These are phyloP conservation scores for Congeria kusceri DNA, from an alignment of 2,888 invertebrate genomes.

Conservation along the genomic window DNA sequence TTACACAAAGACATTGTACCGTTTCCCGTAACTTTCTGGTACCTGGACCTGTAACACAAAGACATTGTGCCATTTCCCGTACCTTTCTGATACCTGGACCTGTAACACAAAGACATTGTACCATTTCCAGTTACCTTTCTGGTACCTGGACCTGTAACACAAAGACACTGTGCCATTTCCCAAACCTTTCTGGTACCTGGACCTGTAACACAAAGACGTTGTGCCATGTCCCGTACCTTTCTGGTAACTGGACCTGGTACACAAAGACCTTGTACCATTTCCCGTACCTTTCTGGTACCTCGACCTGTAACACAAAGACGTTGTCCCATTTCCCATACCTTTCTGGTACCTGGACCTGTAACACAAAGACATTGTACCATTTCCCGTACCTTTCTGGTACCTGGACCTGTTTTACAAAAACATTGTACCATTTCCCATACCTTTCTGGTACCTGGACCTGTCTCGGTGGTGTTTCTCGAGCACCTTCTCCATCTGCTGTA, in stretches of 20 bases:
- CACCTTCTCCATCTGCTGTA: slow-evolving; percentile 82
- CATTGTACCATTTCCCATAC: slow-evolving; percentile 12
- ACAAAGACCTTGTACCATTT: no score
- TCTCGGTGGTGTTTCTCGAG: slow-evolving; percentile 72
- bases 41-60: no score
- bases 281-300: no score
- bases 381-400: neutral
- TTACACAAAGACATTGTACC: no score
- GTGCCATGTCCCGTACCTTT: no score
- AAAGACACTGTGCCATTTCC: no score
- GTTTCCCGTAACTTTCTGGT: no score
- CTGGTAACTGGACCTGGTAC: no score
- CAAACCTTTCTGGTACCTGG: slow-evolving; percentile 63
- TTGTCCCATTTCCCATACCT: neutral
- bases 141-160: no score
- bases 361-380: neutral
- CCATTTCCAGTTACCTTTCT: neutral
- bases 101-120: neutral
- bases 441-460: slow-evolving; percentile 63
- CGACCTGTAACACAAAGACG: neutral
- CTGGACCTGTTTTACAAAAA: neutral
- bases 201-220: no score
- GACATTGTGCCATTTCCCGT: no score
- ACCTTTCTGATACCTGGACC: neutral
- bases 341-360: neutral